phyloP scores from a whole-genome alignment of 2,113 vertebrate genomes.

The Semicossyphus pulcher region DNA sequence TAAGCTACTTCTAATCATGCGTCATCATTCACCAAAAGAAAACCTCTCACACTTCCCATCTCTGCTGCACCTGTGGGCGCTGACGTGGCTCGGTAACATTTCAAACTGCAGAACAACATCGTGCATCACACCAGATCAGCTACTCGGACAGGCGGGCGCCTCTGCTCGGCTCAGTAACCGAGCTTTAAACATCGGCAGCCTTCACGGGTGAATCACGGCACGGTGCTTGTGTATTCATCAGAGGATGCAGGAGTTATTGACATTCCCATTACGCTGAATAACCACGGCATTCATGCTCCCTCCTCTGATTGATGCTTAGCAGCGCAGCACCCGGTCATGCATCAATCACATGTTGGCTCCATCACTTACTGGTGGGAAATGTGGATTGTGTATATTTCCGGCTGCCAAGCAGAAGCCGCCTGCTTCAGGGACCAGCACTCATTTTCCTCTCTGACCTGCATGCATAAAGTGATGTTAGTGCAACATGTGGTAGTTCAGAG shows the following conservation, averaged over 20 bases:
- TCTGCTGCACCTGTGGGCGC: neutral
- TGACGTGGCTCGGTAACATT: constrained; percentile 5
- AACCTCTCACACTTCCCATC: too few species aligned
- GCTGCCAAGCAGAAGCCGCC: constrained; percentile 18
- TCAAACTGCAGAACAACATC: neutral
- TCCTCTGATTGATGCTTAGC: constrained; percentile 42
- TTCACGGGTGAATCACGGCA: constrained; percentile 36
- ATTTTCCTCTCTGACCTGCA: constrained; percentile 1
- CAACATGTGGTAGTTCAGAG: neutral
- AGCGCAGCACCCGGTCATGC: constrained; percentile 18
- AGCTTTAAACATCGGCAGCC: constrained; percentile 43
- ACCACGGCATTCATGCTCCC: constrained; percentile 23
- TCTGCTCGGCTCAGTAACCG: constrained; percentile 22
- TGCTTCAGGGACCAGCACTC: constrained; percentile 5
- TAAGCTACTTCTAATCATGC: neutral
- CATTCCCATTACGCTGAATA: constrained; percentile 55
- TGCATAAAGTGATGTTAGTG: neutral
- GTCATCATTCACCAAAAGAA: neutral
- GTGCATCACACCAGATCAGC: constrained; percentile 6
- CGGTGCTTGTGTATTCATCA: constrained; percentile 44
- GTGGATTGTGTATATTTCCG: constrained; percentile 24
- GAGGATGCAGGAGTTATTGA: constrained; percentile 44
- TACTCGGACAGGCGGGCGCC: constrained; percentile 14
- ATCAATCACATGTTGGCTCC: constrained; percentile 39
- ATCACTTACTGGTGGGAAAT: constrained; percentile 25